Percentiles rank a stretch among this genome's conserved stretches.
Conservation (phyloP, 2,888 invertebrate species). For the Xanthia togata region DNA sequence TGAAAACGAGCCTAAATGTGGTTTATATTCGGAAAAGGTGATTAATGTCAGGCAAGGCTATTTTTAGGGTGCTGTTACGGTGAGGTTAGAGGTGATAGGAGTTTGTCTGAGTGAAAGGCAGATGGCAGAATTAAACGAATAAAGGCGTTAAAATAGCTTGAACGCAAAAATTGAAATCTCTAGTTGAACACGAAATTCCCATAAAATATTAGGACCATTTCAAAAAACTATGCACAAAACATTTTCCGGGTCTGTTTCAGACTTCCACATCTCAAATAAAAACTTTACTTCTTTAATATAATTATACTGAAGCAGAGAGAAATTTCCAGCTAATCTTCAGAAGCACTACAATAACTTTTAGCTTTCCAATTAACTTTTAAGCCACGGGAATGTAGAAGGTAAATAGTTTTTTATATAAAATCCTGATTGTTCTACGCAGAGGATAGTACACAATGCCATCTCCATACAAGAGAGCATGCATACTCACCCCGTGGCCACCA, state of each 20-base stretch:
- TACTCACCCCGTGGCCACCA: too few relatives aligned
- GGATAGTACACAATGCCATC: neutral
- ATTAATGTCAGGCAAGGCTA: neutral
- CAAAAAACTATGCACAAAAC: neutral
- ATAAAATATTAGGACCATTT: neutral
- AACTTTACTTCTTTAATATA: neutral
- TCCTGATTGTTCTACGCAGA: neutral
- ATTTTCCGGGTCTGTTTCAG: neutral
- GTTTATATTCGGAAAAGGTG: neutral
- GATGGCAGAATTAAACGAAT: neutral
- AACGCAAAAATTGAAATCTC: too few relatives aligned
- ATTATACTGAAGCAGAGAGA: constrained; percentile 12
- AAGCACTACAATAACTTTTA: constrained; percentile 32
- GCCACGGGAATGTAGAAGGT: neutral
- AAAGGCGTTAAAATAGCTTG: neutral
- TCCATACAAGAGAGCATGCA: too few relatives aligned
- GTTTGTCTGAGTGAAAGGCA: neutral
- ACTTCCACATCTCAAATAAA: neutral
- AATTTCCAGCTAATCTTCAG: constrained; percentile 21
- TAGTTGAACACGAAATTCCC: too few relatives aligned
- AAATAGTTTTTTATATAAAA: constrained; percentile 17
- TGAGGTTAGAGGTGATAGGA: neutral
- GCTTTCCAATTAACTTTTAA: constrained; percentile 35
- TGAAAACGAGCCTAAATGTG: constrained; percentile 16
- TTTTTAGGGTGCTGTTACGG: neutral